These are phyloP conservation scores for Cassiopea andromeda DNA, from an alignment of 30 jellyfish, hydroid and myxozoan species.

Conservation along the genomic window DNA sequence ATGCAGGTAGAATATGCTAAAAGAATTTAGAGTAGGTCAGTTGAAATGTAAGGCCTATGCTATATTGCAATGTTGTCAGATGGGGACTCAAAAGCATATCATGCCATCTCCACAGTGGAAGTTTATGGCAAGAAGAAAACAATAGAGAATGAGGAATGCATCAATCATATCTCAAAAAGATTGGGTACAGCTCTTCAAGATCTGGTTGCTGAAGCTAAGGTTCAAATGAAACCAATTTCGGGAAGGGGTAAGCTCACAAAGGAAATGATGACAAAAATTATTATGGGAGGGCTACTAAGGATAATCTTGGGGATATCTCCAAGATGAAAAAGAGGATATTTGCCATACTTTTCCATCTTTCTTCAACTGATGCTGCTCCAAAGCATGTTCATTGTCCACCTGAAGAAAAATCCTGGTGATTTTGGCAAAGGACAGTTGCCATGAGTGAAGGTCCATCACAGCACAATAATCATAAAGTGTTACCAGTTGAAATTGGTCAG, in stretches of 20 bases:
- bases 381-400: constrained; percentile 27
- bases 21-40: constrained; percentile 8
- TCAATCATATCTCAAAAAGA: constrained; percentile 51
- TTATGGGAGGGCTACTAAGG: constrained; percentile 54
- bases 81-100: constrained; percentile 53
- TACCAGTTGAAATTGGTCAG: constrained; percentile 38
- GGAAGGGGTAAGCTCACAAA: constrained; percentile 52
- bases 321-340: constrained; percentile 8
- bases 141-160: constrained; percentile 53
- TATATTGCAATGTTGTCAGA: constrained; percentile 40
- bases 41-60: constrained; percentile 3
- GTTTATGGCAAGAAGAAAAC: constrained; percentile 9
- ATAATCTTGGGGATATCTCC: constrained; percentile 6
- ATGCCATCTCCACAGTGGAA: constrained; percentile 12
- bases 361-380: constrained; percentile 16
- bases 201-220: constrained; percentile 8
- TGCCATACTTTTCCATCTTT: constrained; percentile 20
- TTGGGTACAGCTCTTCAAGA: constrained; percentile 48
- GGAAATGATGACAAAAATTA: constrained; percentile 11
- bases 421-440: constrained; percentile 18
- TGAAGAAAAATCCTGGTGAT: constrained; percentile 39
- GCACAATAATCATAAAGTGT: constrained; percentile 20
- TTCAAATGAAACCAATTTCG: neutral
- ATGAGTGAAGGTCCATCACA: neutral
- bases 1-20: constrained; percentile 54